Evolutionary conservation across 2,888 invertebrate species (phyloP).

Genomic region (Metalampra italica): DNA sequence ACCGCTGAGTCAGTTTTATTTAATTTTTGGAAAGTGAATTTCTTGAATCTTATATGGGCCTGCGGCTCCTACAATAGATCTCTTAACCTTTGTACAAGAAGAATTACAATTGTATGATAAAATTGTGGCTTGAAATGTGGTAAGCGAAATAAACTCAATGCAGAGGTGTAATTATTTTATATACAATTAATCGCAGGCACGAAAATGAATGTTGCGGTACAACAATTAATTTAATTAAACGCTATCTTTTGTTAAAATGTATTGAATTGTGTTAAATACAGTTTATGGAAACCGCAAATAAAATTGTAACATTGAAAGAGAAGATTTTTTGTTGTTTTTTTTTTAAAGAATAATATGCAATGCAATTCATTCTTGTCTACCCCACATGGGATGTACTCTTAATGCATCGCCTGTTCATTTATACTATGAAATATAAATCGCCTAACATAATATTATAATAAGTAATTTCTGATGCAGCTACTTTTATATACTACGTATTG

Average conservation of each 20-base stretch:
- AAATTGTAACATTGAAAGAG: no score
- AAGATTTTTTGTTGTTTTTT: no score
- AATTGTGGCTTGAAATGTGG: neutral
- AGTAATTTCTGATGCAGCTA: no score
- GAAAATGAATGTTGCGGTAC: constrained; percentile 1
- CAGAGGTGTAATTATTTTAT: neutral
- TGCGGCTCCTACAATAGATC: neutral
- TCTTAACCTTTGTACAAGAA: neutral
- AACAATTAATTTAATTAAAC: neutral
- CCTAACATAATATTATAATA: no score
- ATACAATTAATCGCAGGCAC: neutral
- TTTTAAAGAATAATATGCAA: no score
- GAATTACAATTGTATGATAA: neutral
- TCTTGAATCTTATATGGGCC: constrained; percentile 1
- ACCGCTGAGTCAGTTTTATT: neutral
- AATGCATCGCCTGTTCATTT: no score
- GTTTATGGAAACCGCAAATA: neutral
- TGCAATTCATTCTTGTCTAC: no score
- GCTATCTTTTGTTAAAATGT: no score
- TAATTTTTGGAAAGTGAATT: constrained; percentile 8
- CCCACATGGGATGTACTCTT: no score
- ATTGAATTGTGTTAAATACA: neutral
- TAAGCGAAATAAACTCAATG: neutral
- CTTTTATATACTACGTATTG: no score
- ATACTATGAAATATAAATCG: no score